phyloP scores from a whole-genome alignment of 2,888 invertebrate genomes.

The Sacculina carcini region DNA sequence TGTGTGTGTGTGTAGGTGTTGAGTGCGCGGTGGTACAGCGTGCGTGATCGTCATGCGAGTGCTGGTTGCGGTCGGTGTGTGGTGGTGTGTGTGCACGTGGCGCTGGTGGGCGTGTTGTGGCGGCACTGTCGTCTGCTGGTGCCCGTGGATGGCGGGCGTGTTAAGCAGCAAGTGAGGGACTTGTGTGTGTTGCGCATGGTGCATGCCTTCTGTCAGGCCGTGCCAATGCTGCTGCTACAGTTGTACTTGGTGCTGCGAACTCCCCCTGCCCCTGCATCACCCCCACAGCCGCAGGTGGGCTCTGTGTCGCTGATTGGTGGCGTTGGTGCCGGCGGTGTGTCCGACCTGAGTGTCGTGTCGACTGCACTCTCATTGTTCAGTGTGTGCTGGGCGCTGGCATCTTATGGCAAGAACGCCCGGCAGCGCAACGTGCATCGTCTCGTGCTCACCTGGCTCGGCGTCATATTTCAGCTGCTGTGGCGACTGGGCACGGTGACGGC shows the following conservation, averaged over 20 bases:
- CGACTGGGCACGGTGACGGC: conserved; percentile 58
- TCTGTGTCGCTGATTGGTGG: too few species aligned
- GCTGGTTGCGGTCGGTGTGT: conserved; percentile 12
- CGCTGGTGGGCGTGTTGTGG: conserved; percentile 24
- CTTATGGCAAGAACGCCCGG: conserved; percentile 63
- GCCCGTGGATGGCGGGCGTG: conserved; percentile 50
- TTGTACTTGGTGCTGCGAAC: conserved; percentile 35
- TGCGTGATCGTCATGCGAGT: conserved; percentile 9
- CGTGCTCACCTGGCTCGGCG: conserved; percentile 55
- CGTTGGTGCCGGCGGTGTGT: too few species aligned
- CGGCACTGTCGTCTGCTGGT: conserved; percentile 56
- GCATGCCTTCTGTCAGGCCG: conserved; percentile 65
- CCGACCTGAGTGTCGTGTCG: conserved; percentile 51
- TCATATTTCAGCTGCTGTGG: conserved; percentile 50
- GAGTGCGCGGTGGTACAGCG: conserved; percentile 18
- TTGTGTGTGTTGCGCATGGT: conserved; percentile 47
- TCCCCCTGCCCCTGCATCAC: conserved; percentile 27
- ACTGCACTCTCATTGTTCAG: conserved; percentile 54
- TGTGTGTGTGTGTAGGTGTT: too few species aligned
- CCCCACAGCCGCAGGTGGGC: too few species aligned
- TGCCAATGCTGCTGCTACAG: conserved; percentile 60
- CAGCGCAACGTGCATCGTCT: conserved; percentile 53
- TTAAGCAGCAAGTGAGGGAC: conserved; percentile 47
- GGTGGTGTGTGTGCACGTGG: conserved; percentile 29
- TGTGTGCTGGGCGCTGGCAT: conserved; percentile 69